Conservation (phyloP, 1,140 invertebrate genomes). For the Cherax quadricarinatus region DNA sequence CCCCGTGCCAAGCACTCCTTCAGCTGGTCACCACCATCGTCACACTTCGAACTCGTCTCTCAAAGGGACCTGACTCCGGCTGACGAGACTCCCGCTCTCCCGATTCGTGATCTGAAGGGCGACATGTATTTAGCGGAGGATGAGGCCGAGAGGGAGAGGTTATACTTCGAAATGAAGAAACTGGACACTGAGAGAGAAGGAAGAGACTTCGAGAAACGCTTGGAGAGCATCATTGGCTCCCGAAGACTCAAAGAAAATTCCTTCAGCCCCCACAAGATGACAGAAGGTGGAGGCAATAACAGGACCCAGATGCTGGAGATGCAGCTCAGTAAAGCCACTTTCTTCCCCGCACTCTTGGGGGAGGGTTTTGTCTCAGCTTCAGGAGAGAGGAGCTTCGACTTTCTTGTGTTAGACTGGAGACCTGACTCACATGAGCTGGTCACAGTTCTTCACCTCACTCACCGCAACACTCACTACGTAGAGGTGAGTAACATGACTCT, state of each 20-base stretch:
- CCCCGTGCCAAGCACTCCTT: background rate
- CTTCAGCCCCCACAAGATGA: background rate
- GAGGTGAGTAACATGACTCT: constrained; percentile 5
- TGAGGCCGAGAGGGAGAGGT: constrained; percentile 44
- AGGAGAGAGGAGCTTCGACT: constrained; percentile 51
- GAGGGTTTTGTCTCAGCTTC: constrained; percentile 20
- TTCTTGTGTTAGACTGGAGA: constrained; percentile 53
- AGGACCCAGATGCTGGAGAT: constrained; percentile 49
- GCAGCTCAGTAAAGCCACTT: constrained; percentile 39
- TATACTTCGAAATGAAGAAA: constrained; percentile 64
- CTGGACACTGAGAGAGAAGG: constrained; percentile 32
- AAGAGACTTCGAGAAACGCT: constrained; percentile 44
- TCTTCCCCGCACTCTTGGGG: constrained; percentile 46
- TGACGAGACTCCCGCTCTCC: background rate
- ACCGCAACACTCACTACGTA: background rate
- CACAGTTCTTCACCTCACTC: constrained; percentile 12
- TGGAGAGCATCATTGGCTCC: constrained; percentile 62
- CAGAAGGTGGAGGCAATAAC: constrained; percentile 16
- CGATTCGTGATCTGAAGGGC: background rate
- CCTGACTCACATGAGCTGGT: constrained; percentile 20
- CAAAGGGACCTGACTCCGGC: background rate
- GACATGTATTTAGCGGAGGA: background rate
- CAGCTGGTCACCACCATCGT: background rate
- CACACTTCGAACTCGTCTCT: background rate
- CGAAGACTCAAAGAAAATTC: constrained; percentile 25